Evolutionary conservation across 2,797 vertebrate genomes (phyloP).

Genomic region (Sciurus carolinensis): DNA sequence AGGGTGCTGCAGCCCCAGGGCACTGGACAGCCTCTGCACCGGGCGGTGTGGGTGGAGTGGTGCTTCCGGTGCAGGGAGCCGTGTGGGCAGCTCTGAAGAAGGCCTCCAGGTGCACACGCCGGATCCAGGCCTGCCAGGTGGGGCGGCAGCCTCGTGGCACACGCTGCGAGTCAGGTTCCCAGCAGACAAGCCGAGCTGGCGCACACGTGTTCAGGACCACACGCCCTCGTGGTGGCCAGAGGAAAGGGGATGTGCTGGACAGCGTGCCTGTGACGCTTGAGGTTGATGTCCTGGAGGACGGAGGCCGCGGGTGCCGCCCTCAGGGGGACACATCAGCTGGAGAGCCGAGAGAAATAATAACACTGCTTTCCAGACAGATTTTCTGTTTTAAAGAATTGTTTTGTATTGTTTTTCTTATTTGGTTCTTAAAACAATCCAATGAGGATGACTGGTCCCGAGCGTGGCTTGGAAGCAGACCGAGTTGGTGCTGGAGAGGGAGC

Average conservation of each 20-base stretch:
- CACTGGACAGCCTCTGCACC: rapidly evolving
- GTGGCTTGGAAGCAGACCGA: neutral
- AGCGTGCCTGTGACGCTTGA: rapidly evolving
- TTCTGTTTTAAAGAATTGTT: neutral
- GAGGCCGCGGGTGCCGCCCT: rapidly evolving
- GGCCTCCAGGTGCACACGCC: rapidly evolving
- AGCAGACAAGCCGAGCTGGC: rapidly evolving
- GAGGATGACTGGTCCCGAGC: rapidly evolving
- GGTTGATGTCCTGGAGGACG: neutral
- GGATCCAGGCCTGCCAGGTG: too few relatives aligned
- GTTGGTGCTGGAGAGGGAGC: too few relatives aligned
- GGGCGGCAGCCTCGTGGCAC: rapidly evolving
- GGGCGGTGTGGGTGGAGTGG: rapidly evolving
- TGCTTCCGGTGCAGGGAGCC: too few relatives aligned
- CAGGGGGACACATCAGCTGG: rapidly evolving
- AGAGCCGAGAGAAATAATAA: rapidly evolving
- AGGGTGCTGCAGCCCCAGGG: neutral
- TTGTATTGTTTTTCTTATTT: neutral
- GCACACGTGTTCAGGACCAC: neutral
- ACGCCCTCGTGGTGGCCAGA: rapidly evolving
- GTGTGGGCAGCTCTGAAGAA: neutral
- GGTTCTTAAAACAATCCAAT: neutral
- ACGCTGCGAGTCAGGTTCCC: rapidly evolving
- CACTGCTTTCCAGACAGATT: rapidly evolving
- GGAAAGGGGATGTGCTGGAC: neutral